Percentiles rank a stretch among this genome's conserved stretches.
These are phyloP conservation scores for Ariolimax columbianus DNA, from an alignment of 2,888 invertebrate species.

Conservation along the genomic window DNA sequence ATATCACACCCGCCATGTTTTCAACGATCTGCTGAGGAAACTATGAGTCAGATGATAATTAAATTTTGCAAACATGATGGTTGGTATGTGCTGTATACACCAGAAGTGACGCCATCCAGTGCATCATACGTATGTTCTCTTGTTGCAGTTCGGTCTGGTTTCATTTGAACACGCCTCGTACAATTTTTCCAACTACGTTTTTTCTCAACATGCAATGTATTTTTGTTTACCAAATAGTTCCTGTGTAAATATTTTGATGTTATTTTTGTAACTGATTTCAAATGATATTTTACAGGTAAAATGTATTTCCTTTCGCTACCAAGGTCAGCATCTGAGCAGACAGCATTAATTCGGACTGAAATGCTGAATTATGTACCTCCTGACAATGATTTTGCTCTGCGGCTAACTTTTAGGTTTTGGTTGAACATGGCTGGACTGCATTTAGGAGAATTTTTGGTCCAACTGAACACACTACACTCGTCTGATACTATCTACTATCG, in stretches of 20 bases:
- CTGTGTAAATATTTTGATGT: not conserved
- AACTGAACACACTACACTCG: not conserved
- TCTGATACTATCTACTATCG: not conserved
- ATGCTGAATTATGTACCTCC: not conserved
- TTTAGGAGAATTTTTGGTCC: not conserved
- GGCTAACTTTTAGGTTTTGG: constrained; percentile 11
- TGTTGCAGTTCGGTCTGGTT: no score
- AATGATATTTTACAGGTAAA: constrained; percentile 11
- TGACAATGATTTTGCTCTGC: not conserved
- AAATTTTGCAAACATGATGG: no score
- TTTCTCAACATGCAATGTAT: no score
- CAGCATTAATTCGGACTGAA: constrained; percentile 19
- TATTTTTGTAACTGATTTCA: not conserved
- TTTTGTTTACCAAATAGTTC: no score
- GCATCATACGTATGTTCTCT: no score
- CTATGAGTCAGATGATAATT: no score
- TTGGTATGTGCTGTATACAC: no score
- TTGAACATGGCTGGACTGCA: constrained; percentile 4
- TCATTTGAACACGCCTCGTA: no score
- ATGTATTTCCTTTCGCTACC: constrained; percentile 6
- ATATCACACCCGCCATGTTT: no score
- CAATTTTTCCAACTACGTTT: no score
- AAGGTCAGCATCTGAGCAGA: not conserved
- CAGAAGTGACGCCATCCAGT: no score
- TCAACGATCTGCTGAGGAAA: no score